A percentile compares a stretch with the other conserved stretches of the same genome.
Conservation (phyloP, 2,113 vertebrate species). For the Psammodynastes pulverulentus region DNA sequence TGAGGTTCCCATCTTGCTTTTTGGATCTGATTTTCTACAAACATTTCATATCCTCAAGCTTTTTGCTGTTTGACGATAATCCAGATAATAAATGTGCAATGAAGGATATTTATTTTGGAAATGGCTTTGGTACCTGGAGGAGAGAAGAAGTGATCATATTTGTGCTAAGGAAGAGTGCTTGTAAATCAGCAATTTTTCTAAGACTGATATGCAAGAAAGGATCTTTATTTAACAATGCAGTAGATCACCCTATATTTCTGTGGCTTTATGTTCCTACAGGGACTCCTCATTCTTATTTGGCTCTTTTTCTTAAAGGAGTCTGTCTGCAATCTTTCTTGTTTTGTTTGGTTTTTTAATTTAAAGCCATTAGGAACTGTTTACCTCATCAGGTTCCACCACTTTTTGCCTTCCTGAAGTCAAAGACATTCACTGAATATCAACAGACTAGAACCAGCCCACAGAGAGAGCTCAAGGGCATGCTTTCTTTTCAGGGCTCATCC, state of each 20-base stretch:
- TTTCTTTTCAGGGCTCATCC: constrained; percentile 11
- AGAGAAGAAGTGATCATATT: constrained; percentile 26
- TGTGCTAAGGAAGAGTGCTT: constrained; percentile 40
- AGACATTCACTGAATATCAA: not conserved
- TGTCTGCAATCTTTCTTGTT: not conserved
- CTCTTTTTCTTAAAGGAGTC: constrained; percentile 3
- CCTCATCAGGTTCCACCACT: not conserved
- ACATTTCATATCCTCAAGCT: not conserved
- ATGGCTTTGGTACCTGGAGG: not conserved
- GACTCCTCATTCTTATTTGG: constrained; percentile 6
- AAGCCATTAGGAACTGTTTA: constrained; percentile 12
- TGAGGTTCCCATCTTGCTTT: not conserved
- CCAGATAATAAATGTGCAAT: constrained; percentile 47
- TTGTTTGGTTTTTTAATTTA: not conserved
- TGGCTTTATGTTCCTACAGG: constrained; percentile 16
- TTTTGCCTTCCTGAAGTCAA: not conserved
- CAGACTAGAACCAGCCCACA: constrained; percentile 12
- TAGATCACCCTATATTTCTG: constrained; percentile 29
- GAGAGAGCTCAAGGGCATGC: not conserved
- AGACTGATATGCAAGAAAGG: constrained; percentile 21
- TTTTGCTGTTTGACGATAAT: constrained; percentile 34
- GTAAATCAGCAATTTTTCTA: constrained; percentile 22
- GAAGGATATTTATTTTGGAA: constrained; percentile 42
- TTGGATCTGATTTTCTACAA: not conserved
- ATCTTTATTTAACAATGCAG: constrained; percentile 29